Evolutionary conservation across 2,113 vertebrate species (phyloP).

Genomic region (Pelvicachromis taeniatus): DNA sequence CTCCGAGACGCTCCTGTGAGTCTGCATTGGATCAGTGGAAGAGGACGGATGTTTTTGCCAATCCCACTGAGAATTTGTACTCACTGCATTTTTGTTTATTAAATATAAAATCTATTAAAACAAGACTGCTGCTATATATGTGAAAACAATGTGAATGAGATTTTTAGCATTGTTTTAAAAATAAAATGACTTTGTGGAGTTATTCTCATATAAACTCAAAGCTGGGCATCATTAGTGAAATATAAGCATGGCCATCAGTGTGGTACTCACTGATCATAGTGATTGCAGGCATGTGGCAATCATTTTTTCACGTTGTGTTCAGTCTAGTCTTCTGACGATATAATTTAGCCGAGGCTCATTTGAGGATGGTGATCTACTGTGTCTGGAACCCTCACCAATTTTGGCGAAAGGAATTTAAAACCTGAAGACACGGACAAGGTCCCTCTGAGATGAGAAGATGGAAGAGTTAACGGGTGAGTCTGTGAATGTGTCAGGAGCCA

Average conservation of each 20-base stretch:
- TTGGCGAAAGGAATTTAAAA: slow-evolving; percentile 16
- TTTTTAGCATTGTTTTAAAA: background rate
- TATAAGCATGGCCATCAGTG: background rate
- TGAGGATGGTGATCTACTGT: background rate
- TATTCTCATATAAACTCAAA: background rate
- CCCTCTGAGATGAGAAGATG: background rate
- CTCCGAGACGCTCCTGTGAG: background rate
- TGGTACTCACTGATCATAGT: slow-evolving; percentile 37
- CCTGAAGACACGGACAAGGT: background rate
- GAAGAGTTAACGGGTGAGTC: background rate
- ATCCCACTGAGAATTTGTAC: background rate
- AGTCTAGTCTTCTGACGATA: background rate
- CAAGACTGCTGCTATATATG: background rate
- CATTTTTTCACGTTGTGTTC: background rate
- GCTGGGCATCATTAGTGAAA: background rate
- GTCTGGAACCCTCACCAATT: slow-evolving; percentile 10
- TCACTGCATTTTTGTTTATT: background rate
- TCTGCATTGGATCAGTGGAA: background rate
- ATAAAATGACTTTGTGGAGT: background rate
- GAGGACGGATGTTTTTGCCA: background rate
- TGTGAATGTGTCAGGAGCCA: background rate
- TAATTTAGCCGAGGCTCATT: slow-evolving; percentile 24
- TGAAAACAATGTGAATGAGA: background rate
- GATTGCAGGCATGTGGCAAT: background rate
- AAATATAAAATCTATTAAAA: background rate